Conservation (phyloP, 2,888 invertebrate species). For the Nebria salina region DNA sequence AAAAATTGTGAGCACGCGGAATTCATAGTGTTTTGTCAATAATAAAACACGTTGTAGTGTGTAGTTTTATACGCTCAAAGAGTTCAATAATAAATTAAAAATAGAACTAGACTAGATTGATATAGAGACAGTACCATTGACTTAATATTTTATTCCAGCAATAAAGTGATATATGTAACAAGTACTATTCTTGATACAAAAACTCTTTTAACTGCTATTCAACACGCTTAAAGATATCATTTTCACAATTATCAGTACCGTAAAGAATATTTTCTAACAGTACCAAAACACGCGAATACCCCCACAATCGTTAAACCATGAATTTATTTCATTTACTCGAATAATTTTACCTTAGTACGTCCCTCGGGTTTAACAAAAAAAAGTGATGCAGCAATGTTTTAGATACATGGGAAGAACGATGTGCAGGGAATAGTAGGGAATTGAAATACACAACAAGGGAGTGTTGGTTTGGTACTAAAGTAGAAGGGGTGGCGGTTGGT, state of each 20-base stretch:
- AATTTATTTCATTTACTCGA: slow-evolving; percentile 19
- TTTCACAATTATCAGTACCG: slow-evolving; percentile 24
- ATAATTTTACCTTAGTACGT: slow-evolving; percentile 15
- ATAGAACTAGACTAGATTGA: not conserved
- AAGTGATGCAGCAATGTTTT: not conserved
- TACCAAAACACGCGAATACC: slow-evolving; percentile 30
- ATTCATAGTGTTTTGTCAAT: too few species aligned
- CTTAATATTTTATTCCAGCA: not conserved
- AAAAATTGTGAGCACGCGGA: too few species aligned
- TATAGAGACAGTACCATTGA: slow-evolving; percentile 10
- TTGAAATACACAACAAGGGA: slow-evolving; percentile 18
- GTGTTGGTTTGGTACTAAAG: not conserved
- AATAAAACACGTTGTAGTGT: too few species aligned
- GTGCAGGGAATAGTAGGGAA: slow-evolving; percentile 3
- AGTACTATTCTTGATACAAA: not conserved
- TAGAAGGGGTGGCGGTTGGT: not conserved
- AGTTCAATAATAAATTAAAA: not conserved
- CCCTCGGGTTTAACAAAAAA: slow-evolving; percentile 10
- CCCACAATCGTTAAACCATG: slow-evolving; percentile 20
- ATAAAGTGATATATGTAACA: slow-evolving; percentile 18
- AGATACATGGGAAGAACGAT: slow-evolving; percentile 2
- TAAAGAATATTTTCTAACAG: slow-evolving; percentile 30
- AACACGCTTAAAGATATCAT: slow-evolving; percentile 32
- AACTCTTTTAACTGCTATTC: slow-evolving; percentile 21
- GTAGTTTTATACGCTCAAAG: too few species aligned